phyloP scores from a whole-genome alignment of 2,888 invertebrate species.

The Dryocosmus kuriphilus region DNA sequence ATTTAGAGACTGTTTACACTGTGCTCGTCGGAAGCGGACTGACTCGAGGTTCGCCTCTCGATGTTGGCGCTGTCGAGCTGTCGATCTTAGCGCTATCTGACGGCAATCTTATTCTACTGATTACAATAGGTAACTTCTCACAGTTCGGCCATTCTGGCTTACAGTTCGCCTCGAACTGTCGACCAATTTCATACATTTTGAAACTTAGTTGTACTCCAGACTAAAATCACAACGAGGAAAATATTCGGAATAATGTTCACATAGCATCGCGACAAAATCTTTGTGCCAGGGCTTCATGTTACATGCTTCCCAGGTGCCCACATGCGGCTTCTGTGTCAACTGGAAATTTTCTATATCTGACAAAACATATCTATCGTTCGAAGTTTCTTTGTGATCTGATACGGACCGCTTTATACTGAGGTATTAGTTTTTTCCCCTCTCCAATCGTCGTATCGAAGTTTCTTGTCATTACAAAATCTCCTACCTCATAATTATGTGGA shows the following conservation, averaged over 20 bases:
- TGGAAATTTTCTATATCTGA: slow-evolving; percentile 53
- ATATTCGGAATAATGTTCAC: background rate
- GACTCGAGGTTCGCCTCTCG: no score
- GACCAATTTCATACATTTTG: background rate
- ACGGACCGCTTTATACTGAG: slow-evolving; percentile 58
- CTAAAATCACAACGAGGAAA: background rate
- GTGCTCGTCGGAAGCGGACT: no score
- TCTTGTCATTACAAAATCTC: slow-evolving; percentile 55
- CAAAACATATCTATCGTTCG: slow-evolving; percentile 56
- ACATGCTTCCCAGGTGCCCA: slow-evolving; percentile 53
- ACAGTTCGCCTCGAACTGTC: background rate
- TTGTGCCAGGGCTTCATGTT: slow-evolving; percentile 52
- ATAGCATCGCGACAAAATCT: background rate
- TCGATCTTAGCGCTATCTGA: no score
- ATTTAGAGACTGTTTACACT: no score
- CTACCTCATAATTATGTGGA: slow-evolving; percentile 48
- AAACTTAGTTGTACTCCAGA: background rate
- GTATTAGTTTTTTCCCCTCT: slow-evolving; percentile 55
- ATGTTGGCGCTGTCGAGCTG: no score
- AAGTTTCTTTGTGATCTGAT: slow-evolving; percentile 48
- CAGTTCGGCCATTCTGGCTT: background rate
- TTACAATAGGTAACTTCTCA: background rate
- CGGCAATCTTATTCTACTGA: no score
- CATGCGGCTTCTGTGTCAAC: slow-evolving; percentile 49
- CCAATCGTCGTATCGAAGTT: slow-evolving; percentile 57